Base-by-base conservation (phyloP, 2,888 invertebrate species). In the Erebia ligea region DNA sequence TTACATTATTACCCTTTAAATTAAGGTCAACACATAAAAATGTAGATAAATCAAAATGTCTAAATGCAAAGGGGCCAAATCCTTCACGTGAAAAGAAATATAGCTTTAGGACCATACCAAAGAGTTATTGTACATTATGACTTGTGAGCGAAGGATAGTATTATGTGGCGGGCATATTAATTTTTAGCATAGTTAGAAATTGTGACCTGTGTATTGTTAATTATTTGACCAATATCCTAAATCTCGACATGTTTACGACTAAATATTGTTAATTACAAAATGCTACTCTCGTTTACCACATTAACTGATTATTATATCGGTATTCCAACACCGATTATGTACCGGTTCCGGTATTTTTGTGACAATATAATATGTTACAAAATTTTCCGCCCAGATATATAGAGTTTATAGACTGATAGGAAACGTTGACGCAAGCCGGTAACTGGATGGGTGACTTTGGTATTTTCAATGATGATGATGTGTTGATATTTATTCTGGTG, bases 51-150 rank as follows among this genome's bases (percentile, higher is more conserved):
- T 59, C 70, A 68, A 76, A 75, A 70, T 68, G 67, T 74, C 78
- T 77, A 74, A 78, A 77, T 81, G 87, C 87, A 88, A 88, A 88
- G 88, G 88, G 82, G 87, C 85, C 83, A 80, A 81, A 74, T 78
- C 81, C 80, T 82, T 84, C 81, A 80, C 87, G 85, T 89, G 88
- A 86, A 88, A 86, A 87, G 88, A 34, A 88, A 86, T 85, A 81
- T 93, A 92, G 91, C 89, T 86, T 87, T 88, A 91, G 91, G 90
- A 87, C 89, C 89, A 85, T 91, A 93, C 92, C 92, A 93, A 93
- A 93, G 92, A 93, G 85, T 89, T 88, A 89, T 87, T 92, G 91
- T 92, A 92, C 87, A 91, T 90, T 91, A 86, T 84, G 34, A 34
- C 34, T 34, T 34, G 34, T 34, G 86, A 89, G 83, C 84, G 85